Evolutionary conservation across 2,888 invertebrate genomes (phyloP).

Genomic region (Ectemnius lituratus): DNA sequence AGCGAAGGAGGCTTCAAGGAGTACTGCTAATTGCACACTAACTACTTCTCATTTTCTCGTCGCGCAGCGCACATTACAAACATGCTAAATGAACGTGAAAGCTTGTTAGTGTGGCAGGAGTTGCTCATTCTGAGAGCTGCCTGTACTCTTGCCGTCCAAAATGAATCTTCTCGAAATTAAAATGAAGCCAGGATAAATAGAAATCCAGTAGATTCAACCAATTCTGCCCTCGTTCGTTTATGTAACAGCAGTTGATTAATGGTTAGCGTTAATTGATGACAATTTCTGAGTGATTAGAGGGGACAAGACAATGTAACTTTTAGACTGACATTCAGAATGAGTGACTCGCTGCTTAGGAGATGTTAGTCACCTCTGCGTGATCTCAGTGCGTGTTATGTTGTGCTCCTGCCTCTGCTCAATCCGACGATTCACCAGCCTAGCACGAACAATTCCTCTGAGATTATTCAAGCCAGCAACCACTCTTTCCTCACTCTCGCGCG

Average conservation of each 20-base stretch:
- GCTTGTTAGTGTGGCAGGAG: slow-evolving; percentile 33
- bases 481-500: slow-evolving; percentile 10
- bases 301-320: slow-evolving; percentile 22
- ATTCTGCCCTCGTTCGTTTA: too few species aligned
- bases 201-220: too few species aligned
- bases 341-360: slow-evolving; percentile 57
- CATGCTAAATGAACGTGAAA: slow-evolving; percentile 44
- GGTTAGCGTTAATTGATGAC: slow-evolving; percentile 1
- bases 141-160: slow-evolving; percentile 26
- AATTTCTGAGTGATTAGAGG: not conserved
- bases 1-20: slow-evolving; percentile 10
- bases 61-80: not conserved
- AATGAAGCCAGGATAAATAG: too few species aligned
- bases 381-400: slow-evolving; percentile 84
- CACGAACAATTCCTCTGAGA: slow-evolving; percentile 60
- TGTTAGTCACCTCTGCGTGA: slow-evolving; percentile 82
- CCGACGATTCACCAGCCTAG: slow-evolving; percentile 84
- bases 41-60: slow-evolving; percentile 24
- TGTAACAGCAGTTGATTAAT: too few species aligned
- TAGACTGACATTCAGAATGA: slow-evolving; percentile 52
- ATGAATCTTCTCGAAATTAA: too few species aligned
- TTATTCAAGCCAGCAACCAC: slow-evolving; percentile 13
- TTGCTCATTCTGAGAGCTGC: slow-evolving; percentile 53
- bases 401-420: slow-evolving; percentile 84
- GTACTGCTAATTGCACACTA: slow-evolving; percentile 32